Base-by-base conservation (phyloP, 2,888 invertebrate genomes). In the Axea sp. region DNA sequence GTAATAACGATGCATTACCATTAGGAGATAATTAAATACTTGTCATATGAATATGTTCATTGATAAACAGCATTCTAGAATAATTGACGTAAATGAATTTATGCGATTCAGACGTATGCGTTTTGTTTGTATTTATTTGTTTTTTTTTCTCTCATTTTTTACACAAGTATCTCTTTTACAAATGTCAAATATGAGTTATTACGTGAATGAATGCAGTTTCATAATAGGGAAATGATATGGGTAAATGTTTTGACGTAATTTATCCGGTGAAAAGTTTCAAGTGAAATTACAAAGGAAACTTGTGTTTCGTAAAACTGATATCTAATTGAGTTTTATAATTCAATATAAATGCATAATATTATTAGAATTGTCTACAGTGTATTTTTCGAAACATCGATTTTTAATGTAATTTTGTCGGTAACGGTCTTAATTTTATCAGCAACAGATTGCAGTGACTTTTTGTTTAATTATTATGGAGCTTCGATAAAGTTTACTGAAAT, bases 191-290 rank as follows among this genome's bases (percentile, higher is more conserved):
- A 7, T 19, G 8, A 22, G 6, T 31, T 47, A 17, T 9, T 49
- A 35, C 51, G 51, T 51, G 51, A 22, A 14, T 35, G 14, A 51
- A 51, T 51, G 51, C 26, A 24, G 12, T 12, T 51, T 8, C n/a
- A 14, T 51, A 33, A 35, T 35, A 35, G 35, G 19, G 12, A 24
- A 51, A 35, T 9, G 31, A 31, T 47, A 47, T 19, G 6, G 9
- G 3, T 15, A 12, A 28, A 45, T 30, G 17, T 26, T 24, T 41
- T 24, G 11, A 24, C 3, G 8, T 7, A 28, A 31, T 6, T 31
- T 11, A 11, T 12, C 1, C 4, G 1, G 12, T 6, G 6, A 12
- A 12, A 6, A 1, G 4, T 31, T 31, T 31, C 4, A 31, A 11
- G 12, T 31, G 19, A 3, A 19, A 3, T 19, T 19, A 3, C 19